Conservation (phyloP, 2,888 invertebrate species). For the Celastrina argiolus region DNA sequence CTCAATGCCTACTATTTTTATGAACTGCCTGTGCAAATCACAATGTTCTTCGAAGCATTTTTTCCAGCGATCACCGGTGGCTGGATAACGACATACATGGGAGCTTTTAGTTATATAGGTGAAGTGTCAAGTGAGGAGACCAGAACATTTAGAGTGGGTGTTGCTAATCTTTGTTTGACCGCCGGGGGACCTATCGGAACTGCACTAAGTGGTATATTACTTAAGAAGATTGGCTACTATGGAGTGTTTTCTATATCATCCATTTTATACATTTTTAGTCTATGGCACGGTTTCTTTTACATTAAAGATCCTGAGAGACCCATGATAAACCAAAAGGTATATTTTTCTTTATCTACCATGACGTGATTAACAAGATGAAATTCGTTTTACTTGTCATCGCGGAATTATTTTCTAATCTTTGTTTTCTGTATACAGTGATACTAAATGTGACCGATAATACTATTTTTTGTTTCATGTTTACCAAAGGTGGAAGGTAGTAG, state of each 20-base stretch:
- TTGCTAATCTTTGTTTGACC: constrained; percentile 67
- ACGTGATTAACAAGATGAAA: no score
- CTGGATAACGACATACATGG: constrained; percentile 76
- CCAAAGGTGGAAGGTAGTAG: constrained; percentile 31
- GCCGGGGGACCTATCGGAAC: constrained; percentile 63
- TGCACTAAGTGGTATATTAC: constrained; percentile 59
- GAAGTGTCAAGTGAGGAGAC: constrained; percentile 74
- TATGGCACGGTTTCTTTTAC: constrained; percentile 60
- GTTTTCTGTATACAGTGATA: neutral
- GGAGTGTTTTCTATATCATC: constrained; percentile 69
- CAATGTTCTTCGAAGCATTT: constrained; percentile 71
- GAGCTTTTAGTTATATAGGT: constrained; percentile 79
- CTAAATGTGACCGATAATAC: neutral
- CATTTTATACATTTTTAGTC: constrained; percentile 57
- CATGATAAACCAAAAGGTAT: constrained; percentile 35
- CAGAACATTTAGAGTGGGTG: constrained; percentile 79
- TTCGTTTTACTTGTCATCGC: no score
- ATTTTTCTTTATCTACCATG: neutral
- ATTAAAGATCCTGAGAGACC: constrained; percentile 58
- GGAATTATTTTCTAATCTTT: no score
- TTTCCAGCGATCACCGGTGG: constrained; percentile 75
- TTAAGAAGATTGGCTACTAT: constrained; percentile 69
- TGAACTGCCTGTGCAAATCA: constrained; percentile 72
- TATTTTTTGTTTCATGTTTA: constrained; percentile 27
- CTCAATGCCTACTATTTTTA: constrained; percentile 74